phyloP scores from a whole-genome alignment of 1,140 invertebrate genomes.

The Leptonema lineaticorne region DNA sequence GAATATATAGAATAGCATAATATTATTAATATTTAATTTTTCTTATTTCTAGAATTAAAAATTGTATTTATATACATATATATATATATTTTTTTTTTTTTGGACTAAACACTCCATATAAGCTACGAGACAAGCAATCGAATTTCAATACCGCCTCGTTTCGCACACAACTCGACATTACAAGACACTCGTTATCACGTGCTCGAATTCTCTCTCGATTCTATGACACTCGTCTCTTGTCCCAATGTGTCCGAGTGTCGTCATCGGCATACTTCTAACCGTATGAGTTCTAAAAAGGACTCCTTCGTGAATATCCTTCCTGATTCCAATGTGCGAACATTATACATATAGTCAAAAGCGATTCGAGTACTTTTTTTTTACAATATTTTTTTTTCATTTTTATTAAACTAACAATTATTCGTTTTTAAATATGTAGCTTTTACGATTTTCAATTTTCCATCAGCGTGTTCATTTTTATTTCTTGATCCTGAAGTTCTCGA shows the following conservation, averaged over 20 bases:
- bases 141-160: background rate
- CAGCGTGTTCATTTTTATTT: background rate
- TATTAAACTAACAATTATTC: background rate
- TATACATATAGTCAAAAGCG: too few species aligned
- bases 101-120: too few species aligned
- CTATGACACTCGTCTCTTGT: background rate
- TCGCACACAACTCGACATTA: background rate
- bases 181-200: background rate
- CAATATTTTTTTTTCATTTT: too few species aligned
- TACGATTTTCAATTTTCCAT: background rate
- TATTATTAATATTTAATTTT: too few species aligned
- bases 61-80: too few species aligned
- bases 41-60: too few species aligned
- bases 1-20: too few species aligned
- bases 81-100: too few species aligned
- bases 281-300: background rate
- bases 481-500: background rate
- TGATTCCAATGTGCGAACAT: background rate
- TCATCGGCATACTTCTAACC: background rate
- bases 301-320: background rate
- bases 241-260: constrained; percentile 5
- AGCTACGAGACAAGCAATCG: too few species aligned
- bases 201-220: constrained; percentile 23
- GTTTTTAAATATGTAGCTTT: background rate
- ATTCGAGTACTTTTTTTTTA: too few species aligned